phyloP scores from a whole-genome alignment of 2,797 vertebrate species.

The Siniperca undulata region DNA sequence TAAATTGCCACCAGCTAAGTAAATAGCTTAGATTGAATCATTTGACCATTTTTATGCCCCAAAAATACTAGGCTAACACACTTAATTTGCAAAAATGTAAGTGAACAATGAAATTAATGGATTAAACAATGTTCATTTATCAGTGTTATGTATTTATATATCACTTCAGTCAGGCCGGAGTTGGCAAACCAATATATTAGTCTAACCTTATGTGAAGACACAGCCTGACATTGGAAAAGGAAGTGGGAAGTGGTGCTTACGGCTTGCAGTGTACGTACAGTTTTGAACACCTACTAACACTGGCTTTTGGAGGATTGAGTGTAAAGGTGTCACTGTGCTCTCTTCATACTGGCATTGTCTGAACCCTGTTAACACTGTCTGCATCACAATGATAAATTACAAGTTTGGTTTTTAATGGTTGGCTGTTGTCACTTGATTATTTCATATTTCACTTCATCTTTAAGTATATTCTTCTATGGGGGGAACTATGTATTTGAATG shows the following conservation, averaged over 20 bases:
- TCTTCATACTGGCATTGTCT: constrained; percentile 44
- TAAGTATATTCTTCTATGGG: not conserved
- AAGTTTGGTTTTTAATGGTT: constrained; percentile 26
- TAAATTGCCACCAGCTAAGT: constrained; percentile 2
- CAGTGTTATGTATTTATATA: not conserved
- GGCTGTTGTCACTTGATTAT: constrained; percentile 19
- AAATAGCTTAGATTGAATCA: not conserved
- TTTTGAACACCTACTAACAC: constrained; percentile 63
- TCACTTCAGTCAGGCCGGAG: not conserved
- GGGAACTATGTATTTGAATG: constrained; percentile 15
- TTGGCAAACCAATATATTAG: constrained; percentile 12
- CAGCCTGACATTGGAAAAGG: not conserved
- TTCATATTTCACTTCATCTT: constrained; percentile 4
- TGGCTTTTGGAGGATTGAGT: constrained; percentile 36
- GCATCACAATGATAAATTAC: constrained; percentile 27
- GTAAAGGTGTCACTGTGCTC: constrained; percentile 32
- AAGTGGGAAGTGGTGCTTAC: constrained; percentile 18
- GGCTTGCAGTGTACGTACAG: constrained; percentile 25
- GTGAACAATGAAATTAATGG: not conserved
- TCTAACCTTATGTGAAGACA: constrained; percentile 51
- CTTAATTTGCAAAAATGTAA: not conserved
- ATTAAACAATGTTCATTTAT: not conserved
- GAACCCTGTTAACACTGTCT: constrained; percentile 51
- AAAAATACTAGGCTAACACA: not conserved
- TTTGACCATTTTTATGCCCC: constrained; percentile 10